These are phyloP conservation scores for Parauchenoglanis ngamensis DNA, from an alignment of 2,797 vertebrate species.

Conservation along the genomic window DNA sequence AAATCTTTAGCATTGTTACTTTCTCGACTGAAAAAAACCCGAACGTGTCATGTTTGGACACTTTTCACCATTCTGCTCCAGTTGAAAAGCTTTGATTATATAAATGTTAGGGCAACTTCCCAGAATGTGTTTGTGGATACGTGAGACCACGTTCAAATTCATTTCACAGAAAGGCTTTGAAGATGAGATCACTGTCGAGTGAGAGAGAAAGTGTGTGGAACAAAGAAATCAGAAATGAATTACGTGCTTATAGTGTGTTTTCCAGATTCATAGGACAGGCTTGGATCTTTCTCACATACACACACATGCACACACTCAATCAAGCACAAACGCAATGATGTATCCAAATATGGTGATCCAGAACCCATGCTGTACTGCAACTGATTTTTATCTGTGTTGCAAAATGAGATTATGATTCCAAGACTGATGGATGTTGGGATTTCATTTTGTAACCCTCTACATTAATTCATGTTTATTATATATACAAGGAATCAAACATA, in stretches of 20 bases:
- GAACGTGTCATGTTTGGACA: background rate
- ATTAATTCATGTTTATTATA: background rate
- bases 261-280: background rate
- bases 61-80: background rate
- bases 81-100: background rate
- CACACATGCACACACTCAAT: background rate
- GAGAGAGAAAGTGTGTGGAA: background rate
- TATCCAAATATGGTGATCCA: conserved; percentile 10
- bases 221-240: conserved; percentile 37
- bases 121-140: conserved; percentile 10
- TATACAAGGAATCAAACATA: background rate
- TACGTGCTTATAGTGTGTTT: conserved; percentile 28
- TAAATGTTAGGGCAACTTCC: conserved; percentile 2
- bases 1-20: background rate
- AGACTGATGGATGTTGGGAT: background rate
- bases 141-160: background rate
- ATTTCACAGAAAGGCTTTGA: conserved; percentile 30
- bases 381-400: background rate
- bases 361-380: background rate
- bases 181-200: conserved; percentile 47
- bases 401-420: background rate
- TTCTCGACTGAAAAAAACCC: background rate
- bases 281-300: background rate
- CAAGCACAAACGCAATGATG: background rate
- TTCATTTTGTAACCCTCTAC: background rate